These are phyloP conservation scores for Rugalucina vietnamica DNA, from an alignment of 2,888 invertebrate genomes.

Conservation along the genomic window DNA sequence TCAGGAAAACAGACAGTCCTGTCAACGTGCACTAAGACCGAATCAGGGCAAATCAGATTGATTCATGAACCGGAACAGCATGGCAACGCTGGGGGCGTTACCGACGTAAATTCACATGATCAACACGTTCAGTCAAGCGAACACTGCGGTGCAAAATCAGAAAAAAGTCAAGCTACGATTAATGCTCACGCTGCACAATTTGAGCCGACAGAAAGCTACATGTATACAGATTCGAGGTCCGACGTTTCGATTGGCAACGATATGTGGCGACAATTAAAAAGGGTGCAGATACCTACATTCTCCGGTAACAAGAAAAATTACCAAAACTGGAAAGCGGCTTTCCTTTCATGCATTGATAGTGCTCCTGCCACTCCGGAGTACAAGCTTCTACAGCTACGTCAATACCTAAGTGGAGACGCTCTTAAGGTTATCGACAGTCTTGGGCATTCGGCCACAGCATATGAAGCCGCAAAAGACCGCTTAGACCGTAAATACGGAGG, in stretches of 20 bases:
- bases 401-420: conserved; percentile 26
- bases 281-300: conserved; percentile 23
- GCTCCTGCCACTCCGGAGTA: conserved; percentile 14
- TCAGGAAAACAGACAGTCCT: neutral
- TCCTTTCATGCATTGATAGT: conserved; percentile 15
- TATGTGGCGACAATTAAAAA: conserved; percentile 22
- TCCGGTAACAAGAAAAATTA: conserved; percentile 19
- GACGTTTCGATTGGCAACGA: neutral
- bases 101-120: too few species aligned
- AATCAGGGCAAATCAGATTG: too few species aligned
- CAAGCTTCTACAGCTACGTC: conserved; percentile 11
- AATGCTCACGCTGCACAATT: neutral
- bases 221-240: too few species aligned
- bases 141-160: too few species aligned
- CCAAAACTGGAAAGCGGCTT: conserved; percentile 19
- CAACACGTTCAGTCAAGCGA: too few species aligned
- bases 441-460: conserved; percentile 25
- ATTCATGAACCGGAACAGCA: too few species aligned
- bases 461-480: conserved; percentile 33
- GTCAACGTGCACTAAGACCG: too few species aligned
- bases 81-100: too few species aligned
- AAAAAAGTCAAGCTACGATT: too few species aligned
- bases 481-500: conserved; percentile 26
- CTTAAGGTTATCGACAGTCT: conserved; percentile 29
- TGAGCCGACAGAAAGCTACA: neutral